Evolutionary conservation across 2,113 vertebrate genomes (phyloP).

Genomic region (Plecturocebus donacophilus): DNA sequence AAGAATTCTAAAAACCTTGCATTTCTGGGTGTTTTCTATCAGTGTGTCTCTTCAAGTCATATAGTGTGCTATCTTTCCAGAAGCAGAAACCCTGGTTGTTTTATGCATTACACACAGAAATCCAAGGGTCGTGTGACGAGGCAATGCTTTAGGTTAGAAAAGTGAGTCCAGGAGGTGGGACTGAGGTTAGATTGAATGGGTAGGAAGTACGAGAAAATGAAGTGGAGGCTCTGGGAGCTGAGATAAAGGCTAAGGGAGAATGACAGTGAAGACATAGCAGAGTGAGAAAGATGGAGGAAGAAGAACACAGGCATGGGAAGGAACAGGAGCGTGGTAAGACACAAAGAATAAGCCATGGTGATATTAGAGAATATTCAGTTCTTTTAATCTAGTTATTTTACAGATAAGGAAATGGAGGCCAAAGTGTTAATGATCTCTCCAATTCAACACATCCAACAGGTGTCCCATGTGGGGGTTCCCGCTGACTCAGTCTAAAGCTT

Average conservation of each 20-base stretch:
- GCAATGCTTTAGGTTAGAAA: background rate
- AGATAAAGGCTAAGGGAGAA: background rate
- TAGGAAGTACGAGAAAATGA: background rate
- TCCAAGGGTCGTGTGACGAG: background rate
- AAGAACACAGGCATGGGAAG: background rate
- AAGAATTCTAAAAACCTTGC: background rate
- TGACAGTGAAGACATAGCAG: background rate
- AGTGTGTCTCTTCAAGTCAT: background rate
- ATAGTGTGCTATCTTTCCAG: background rate
- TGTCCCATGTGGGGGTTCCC: no score
- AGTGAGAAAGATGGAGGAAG: background rate
- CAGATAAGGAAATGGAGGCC: background rate
- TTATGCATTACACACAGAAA: background rate
- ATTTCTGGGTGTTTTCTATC: background rate
- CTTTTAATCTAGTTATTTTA: background rate
- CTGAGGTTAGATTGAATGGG: background rate
- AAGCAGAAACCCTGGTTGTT: background rate
- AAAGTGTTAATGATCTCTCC: background rate
- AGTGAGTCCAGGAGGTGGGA: background rate
- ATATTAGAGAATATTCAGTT: background rate
- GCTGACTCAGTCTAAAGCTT: background rate
- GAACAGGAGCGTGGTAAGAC: no score
- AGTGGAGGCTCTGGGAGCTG: background rate
- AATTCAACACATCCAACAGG: background rate
- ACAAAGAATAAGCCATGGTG: background rate